Base-by-base conservation (phyloP, 2,888 invertebrate genomes). In the Hydraecia micacea region DNA sequence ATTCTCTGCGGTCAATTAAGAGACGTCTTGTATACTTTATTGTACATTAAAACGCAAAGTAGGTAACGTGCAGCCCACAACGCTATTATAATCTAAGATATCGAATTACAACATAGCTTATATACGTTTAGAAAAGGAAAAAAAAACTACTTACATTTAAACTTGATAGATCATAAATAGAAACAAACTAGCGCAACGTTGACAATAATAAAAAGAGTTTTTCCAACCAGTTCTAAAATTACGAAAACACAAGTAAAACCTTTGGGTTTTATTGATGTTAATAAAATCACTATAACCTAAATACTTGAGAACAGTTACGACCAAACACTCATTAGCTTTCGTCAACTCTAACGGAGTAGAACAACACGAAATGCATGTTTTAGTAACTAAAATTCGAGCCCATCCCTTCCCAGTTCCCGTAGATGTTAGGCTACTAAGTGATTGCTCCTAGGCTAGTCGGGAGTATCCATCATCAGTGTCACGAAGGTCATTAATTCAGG, bases 291-390 rank as follows among this genome's bases (percentile, higher is more conserved):
- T 52, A 68, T 69, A 69, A 65, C 68, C 72, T 49, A 78, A 78
- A 78, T 79, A 73, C 39, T 73, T 73, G 21, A 39, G 25, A 39
- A 81, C 82, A 73, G 67, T 77, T 46, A 78, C n/a, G 66, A 36
- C 0, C 32, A n/a, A 58, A 81, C 13, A 58, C 55, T 46, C 42
- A 25, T 66, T 68, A 67, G 28, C 62, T 58, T 74, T 74, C 28
- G 42, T 32, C 58, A 65, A 52, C n/a, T 58, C 21, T 66, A 66
- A 58, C 42, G 25, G 42, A 74, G 42, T n/a, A 15, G 36, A 46
- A 58, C 4, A 36, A 42, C 21, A 72, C 32, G 11, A 46, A 55
- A 77, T 49, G 18, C 25, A 70, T 52, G n/a, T 52, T 69, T 69
- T 32, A 46, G 28, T 28, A 13, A 32, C 32, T 70, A 1, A 60